Base-by-base conservation (phyloP, 2,888 invertebrate genomes). In the Mesorhabditis spiculigera region DNA sequence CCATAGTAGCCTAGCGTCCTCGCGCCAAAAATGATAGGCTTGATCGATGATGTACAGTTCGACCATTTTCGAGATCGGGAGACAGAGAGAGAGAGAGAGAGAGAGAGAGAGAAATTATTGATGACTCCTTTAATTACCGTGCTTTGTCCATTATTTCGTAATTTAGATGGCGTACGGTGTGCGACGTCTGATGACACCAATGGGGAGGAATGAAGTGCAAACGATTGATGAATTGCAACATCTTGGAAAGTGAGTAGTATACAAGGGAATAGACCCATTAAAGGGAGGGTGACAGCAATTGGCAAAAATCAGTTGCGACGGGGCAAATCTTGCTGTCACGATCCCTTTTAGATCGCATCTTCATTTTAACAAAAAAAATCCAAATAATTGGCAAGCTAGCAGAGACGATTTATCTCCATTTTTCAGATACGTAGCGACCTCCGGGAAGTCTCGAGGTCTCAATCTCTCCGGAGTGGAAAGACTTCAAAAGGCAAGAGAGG, bases 101-200 rank as follows among this genome's bases (percentile, higher is more conserved):
- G n/a, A n/a, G n/a, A n/a, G n/a, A n/a, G n/a, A 28, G 28, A 28
- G 28, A 28, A 28, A 28, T 28, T 1, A 28, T 28, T 28, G 28
- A 28, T 28, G 28, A 28, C 28, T 28, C 28, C 28, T 28, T 28
- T 28, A 28, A 28, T 28, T 28, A 28, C 28, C 1, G 28, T 28
- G 28, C 28, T 28, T 28, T 28, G 16, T 62, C 5, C 5, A 8
- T 62, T 62, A 28, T 62, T 16, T 62, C 63, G 16, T 28, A 28
- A 65, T 70, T 63, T 63, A 73, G 69, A 70, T 84, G 77, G 75
- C 82, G 4, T 85, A 76, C 71, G 84, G 84, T 13, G 84, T 83
- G 13, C 74, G 84, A 4, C 71, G 81, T 43, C 41, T 86, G 45
- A 80, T 80, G 67, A 85, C 85, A 42, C 84, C 86, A n/a, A 73